These are phyloP conservation scores for Pocota personata DNA, from an alignment of 2,888 invertebrate genomes.

Conservation along the genomic window DNA sequence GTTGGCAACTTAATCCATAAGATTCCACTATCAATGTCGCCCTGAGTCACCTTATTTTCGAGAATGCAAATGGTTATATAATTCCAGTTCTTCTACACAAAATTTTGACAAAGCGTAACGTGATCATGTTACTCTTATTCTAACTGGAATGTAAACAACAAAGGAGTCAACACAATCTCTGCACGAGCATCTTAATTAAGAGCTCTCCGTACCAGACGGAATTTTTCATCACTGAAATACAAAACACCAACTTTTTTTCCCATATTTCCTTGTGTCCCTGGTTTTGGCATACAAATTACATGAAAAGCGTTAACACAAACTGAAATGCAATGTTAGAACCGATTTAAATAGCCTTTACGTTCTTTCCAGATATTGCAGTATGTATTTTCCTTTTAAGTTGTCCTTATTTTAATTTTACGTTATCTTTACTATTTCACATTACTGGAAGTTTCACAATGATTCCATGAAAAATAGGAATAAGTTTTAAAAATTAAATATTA, in stretches of 20 bases:
- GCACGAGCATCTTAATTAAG: background rate
- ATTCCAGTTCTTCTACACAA: too few relatives aligned
- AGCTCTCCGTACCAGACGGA: background rate
- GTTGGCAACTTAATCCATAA: too few relatives aligned
- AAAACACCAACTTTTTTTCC: background rate
- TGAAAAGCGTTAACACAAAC: too few relatives aligned
- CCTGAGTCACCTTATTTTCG: too few relatives aligned
- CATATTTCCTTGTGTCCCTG: background rate
- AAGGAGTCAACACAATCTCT: too few relatives aligned
- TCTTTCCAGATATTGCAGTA: background rate
- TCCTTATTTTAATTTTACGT: background rate
- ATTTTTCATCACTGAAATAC: background rate
- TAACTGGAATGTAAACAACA: too few relatives aligned
- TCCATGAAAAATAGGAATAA: background rate
- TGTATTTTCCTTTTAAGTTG: background rate
- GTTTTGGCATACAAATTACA: background rate
- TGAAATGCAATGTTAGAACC: too few relatives aligned
- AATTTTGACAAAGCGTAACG: too few relatives aligned
- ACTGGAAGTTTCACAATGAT: background rate
- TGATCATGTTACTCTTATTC: too few relatives aligned
- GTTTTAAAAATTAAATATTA: slow-evolving; percentile 1
- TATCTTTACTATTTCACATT: background rate
- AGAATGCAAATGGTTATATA: too few relatives aligned
- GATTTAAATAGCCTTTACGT: background rate
- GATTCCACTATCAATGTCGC: too few relatives aligned